Evolutionary conservation across 1,140 invertebrate species (phyloP).

Genomic region (Drosophila insularis): DNA sequence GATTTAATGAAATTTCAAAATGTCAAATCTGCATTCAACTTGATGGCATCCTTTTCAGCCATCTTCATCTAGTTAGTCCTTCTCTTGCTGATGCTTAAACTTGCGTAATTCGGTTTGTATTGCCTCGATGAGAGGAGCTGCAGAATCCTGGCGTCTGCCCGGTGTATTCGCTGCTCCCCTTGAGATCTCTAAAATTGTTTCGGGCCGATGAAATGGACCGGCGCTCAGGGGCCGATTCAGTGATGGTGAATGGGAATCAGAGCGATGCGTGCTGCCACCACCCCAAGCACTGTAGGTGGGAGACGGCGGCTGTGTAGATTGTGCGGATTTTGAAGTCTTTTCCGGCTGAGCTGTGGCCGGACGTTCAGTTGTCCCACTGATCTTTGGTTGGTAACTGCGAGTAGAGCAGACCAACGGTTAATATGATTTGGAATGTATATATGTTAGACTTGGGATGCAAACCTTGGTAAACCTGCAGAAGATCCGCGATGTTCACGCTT

Average conservation of each 20-base stretch:
- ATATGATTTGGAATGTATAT: not conserved
- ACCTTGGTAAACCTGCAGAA: slow-evolving; percentile 74
- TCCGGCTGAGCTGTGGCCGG: slow-evolving; percentile 79
- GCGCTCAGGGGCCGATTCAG: slow-evolving; percentile 84
- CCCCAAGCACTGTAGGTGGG: slow-evolving; percentile 77
- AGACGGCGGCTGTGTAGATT: slow-evolving; percentile 77
- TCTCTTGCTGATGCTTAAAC: slow-evolving; percentile 73
- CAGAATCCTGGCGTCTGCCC: slow-evolving; percentile 41
- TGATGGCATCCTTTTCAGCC: no score
- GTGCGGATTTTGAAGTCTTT: slow-evolving; percentile 69
- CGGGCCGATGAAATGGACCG: slow-evolving; percentile 85
- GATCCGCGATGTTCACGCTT: slow-evolving; percentile 78
- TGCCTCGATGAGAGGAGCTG: slow-evolving; percentile 86
- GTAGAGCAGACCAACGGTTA: no score
- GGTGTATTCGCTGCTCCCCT: slow-evolving; percentile 57
- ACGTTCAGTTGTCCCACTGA: slow-evolving; percentile 53
- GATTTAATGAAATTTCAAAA: not conserved
- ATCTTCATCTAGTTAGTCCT: slow-evolving; percentile 24
- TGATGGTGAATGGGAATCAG: slow-evolving; percentile 71
- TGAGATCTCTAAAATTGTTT: slow-evolving; percentile 73
- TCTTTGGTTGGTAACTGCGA: slow-evolving; percentile 45
- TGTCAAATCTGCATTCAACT: not conserved
- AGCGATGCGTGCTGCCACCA: slow-evolving; percentile 66
- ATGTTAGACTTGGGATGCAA: not conserved
- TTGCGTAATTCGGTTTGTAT: slow-evolving; percentile 86